Evolutionary conservation across 2,797 vertebrate genomes (phyloP), one percentile per base, ranked within the genome.

Genomic region (Semaprochilodus insignis): DNA sequence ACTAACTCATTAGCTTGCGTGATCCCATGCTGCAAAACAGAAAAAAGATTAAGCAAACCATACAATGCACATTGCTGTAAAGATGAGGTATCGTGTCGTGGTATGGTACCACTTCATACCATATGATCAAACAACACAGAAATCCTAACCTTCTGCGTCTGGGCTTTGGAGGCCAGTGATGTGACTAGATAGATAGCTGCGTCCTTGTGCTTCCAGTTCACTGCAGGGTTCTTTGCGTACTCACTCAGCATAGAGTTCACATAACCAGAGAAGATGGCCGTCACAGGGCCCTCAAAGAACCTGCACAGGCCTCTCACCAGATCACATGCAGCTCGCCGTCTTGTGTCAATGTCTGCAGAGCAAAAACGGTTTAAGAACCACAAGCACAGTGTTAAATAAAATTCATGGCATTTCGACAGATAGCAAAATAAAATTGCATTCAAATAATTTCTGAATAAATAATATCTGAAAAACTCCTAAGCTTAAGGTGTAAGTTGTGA

Each of bases 141-240:
- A 67, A 40, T 7, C 0, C 16, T 70, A 89, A 99, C 98, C 97
- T 99, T 99, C 89, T 99, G 98, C 3, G 98, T 99, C 86, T 99
- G 98, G 73, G 98, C 98, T 95, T 99, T 99, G 4, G 98, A 99
- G 15, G 98, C 98, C 89, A 99, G 93, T 14, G 98, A 99, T 0
- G 98, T 99, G 85, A 99, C 98, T 82, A 99, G 93, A 90, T 99
- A 99, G 92, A 99, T 99, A 54, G 98, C 98, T 66, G 97, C 97
- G 85, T 99, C 98, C 92, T 99, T 99, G 91, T 99, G 98, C 87
- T 99, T 99, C 98, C 98, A 99, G 93, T 99, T 99, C 83, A 94
- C 89, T 44, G 95, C 89, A 0, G 98, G 98, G 87, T 97, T 98
- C 92, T 99, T 99, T 63, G 97, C 96, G 40, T 97, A 99, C 90